A percentile compares a stretch with the other conserved stretches of the same genome.
phyloP scores from a whole-genome alignment of 2,888 invertebrate species.

The Rapana venosa region DNA sequence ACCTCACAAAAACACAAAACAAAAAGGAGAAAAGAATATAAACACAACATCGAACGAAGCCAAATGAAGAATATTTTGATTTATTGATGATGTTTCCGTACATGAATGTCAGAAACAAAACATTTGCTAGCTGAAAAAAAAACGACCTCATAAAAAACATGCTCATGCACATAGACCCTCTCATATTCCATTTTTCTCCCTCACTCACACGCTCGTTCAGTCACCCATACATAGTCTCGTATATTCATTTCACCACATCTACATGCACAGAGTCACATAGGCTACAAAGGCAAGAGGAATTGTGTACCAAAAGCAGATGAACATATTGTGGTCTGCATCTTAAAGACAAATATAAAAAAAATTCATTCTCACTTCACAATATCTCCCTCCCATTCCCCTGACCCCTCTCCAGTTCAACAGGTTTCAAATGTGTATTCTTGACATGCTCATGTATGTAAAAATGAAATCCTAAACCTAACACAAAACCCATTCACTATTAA shows the following conservation, averaged over 20 bases:
- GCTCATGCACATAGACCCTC: conserved; percentile 6
- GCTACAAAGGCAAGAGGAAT: neutral
- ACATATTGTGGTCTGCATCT: neutral
- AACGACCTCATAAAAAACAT: neutral
- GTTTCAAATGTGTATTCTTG: too few relatives aligned
- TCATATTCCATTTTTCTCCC: neutral
- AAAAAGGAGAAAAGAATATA: neutral
- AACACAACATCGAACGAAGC: neutral
- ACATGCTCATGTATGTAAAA: too few relatives aligned
- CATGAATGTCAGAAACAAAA: neutral
- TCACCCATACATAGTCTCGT: neutral
- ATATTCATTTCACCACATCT: neutral
- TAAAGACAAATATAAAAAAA: neutral
- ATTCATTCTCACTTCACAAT: too few relatives aligned
- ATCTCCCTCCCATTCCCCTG: too few relatives aligned
- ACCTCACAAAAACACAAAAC: neutral
- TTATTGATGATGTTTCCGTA: conserved; percentile 30
- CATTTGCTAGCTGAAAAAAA: neutral
- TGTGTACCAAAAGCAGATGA: neutral
- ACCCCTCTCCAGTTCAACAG: too few relatives aligned
- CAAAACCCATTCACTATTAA: too few relatives aligned
- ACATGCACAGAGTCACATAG: neutral
- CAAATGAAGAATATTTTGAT: conserved; percentile 37
- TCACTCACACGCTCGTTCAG: neutral
- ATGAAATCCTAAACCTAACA: too few relatives aligned